These are phyloP conservation scores for Hepsetus odoe DNA, from an alignment of 2,113 vertebrate species.

Conservation along the genomic window DNA sequence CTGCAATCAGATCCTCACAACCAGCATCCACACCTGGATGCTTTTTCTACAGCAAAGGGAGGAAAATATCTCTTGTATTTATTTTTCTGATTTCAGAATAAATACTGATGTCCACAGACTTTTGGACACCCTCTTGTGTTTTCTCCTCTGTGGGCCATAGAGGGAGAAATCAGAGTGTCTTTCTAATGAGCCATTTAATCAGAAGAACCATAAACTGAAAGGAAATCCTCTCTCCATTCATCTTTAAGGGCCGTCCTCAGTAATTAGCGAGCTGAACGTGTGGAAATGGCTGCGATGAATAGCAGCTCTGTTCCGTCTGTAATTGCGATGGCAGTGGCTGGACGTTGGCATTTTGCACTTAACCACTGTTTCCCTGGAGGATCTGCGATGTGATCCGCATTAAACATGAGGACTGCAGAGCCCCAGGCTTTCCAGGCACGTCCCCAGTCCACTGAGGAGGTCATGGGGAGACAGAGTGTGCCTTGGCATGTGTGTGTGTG, in stretches of 20 bases:
- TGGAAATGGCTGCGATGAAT: constrained; percentile 51
- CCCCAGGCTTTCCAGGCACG: constrained; percentile 21
- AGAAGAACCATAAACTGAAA: background rate
- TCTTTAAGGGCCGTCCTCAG: background rate
- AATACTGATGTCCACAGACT: background rate
- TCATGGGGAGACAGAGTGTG: constrained; percentile 8
- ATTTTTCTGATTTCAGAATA: background rate
- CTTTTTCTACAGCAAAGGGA: no score
- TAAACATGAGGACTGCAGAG: constrained; percentile 46
- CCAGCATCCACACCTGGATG: no score
- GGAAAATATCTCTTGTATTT: no score
- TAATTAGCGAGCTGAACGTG: constrained; percentile 50
- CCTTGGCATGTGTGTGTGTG: no score
- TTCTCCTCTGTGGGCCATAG: background rate
- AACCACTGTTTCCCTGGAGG: constrained; percentile 37
- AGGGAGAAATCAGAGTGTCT: constrained; percentile 4
- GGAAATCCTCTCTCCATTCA: constrained; percentile 6
- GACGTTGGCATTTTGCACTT: constrained; percentile 52
- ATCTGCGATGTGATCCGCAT: constrained; percentile 48
- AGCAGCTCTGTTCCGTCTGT: constrained; percentile 37
- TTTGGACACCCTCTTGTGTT: background rate
- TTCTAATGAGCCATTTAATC: constrained; percentile 29
- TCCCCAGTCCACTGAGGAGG: constrained; percentile 27
- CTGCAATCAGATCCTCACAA: no score
- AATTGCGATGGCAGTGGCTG: constrained; percentile 41